phyloP scores from a whole-genome alignment of 2,797 vertebrate species.

The Sandelia bainsii region DNA sequence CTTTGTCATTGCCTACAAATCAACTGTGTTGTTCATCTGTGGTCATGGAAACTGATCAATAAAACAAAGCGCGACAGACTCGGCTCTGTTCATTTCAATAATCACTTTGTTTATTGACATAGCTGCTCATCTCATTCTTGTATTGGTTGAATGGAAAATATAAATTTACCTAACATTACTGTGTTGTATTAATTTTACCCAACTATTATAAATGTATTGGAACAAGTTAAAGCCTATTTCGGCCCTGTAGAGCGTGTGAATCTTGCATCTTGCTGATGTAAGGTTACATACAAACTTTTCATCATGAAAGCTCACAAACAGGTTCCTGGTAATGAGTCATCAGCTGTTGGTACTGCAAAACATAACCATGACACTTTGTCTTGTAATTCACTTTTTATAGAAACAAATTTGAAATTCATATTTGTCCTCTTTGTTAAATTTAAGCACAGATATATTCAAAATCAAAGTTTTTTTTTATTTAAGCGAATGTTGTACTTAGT shows the following conservation, averaged over 20 bases:
- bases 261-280: slow-evolving; percentile 21
- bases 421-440: background rate
- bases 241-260: background rate
- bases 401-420: background rate
- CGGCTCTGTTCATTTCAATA: slow-evolving; percentile 21
- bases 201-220: background rate
- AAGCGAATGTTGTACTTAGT: background rate
- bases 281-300: background rate
- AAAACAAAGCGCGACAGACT: slow-evolving; percentile 72
- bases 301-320: background rate
- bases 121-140: background rate
- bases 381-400: background rate
- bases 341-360: background rate
- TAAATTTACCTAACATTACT: background rate
- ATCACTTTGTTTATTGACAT: background rate
- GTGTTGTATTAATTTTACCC: background rate
- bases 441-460: background rate
- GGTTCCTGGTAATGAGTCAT: background rate
- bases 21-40: slow-evolving; percentile 78
- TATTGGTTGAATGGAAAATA: background rate
- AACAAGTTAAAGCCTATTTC: background rate
- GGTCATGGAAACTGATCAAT: slow-evolving; percentile 78
- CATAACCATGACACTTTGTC: background rate
- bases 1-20: slow-evolving; percentile 77
- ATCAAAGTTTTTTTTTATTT: background rate